Percentiles rank a stretch among this genome's conserved stretches.
phyloP scores from a whole-genome alignment of 2,888 invertebrate genomes.

The Elmis aenea region DNA sequence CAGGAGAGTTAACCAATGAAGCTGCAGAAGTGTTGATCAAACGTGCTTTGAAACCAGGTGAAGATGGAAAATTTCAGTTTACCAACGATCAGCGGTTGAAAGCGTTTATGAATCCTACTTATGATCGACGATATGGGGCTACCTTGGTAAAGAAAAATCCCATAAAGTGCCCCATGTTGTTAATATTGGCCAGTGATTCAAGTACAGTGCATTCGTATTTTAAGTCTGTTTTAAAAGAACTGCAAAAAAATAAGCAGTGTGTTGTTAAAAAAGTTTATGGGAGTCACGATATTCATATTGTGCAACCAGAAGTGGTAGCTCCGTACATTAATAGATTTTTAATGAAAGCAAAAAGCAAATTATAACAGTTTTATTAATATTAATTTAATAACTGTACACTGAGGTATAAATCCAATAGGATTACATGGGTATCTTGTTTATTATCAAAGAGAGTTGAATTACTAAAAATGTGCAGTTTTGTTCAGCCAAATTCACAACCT shows the following conservation, averaged over 20 bases:
- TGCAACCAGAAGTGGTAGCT: conserved; percentile 51
- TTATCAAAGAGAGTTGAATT: too few relatives aligned
- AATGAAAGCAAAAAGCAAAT: conserved; percentile 27
- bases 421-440: too few relatives aligned
- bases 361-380: too few relatives aligned
- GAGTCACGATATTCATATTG: conserved; percentile 59
- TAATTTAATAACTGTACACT: too few relatives aligned
- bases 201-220: conserved; percentile 24
- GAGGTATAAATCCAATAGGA: too few relatives aligned
- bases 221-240: conserved; percentile 24
- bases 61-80: conserved; percentile 49
- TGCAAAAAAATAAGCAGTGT: conserved; percentile 32
- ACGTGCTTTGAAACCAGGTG: conserved; percentile 46
- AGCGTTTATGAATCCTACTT: conserved; percentile 38
- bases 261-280: conserved; percentile 47
- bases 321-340: conserved; percentile 34
- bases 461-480: too few relatives aligned
- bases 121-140: conserved; percentile 36
- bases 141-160: conserved; percentile 37
- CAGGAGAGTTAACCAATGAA: conserved; percentile 38
- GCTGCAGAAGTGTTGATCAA: conserved; percentile 50
- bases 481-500: too few relatives aligned
- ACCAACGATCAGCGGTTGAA: conserved; percentile 55
- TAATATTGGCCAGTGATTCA: conserved; percentile 33
- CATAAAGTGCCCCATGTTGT: conserved; percentile 41